These are phyloP conservation scores for Lethenteron reissneri DNA, from an alignment of 2,113 vertebrate genomes.

Conservation along the genomic window DNA sequence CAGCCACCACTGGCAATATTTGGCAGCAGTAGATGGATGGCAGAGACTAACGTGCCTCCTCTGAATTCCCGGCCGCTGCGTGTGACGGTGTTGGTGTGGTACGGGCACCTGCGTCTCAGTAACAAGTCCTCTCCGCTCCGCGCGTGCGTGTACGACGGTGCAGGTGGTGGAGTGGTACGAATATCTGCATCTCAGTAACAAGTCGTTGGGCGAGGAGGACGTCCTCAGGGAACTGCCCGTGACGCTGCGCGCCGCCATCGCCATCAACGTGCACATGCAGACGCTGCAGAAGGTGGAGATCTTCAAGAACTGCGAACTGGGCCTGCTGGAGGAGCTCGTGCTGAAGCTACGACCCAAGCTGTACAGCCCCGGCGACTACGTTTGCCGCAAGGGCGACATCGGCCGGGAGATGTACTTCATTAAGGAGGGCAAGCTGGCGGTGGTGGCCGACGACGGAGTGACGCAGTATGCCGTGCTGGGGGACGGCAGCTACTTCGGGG, in stretches of 20 bases:
- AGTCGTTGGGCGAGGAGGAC: slow-evolving; percentile 43
- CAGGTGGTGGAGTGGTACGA: slow-evolving; percentile 49
- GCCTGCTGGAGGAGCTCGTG: slow-evolving; percentile 59
- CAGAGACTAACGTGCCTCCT: no score
- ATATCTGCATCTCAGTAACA: slow-evolving; percentile 55
- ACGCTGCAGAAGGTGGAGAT: slow-evolving; percentile 59
- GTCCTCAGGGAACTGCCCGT: slow-evolving; percentile 38
- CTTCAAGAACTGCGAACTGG: slow-evolving; percentile 55
- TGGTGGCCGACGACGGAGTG: slow-evolving; percentile 55
- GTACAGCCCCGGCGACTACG: slow-evolving; percentile 60
- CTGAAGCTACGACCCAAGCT: slow-evolving; percentile 60
- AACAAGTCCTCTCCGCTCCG: no score
- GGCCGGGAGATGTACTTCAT: slow-evolving; percentile 84
- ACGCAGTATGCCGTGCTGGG: slow-evolving; percentile 48
- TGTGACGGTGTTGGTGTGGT: no score
- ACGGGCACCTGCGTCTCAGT: no score
- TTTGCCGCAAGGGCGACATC: slow-evolving; percentile 65
- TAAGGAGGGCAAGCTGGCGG: slow-evolving; percentile 54
- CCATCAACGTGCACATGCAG: slow-evolving; percentile 45
- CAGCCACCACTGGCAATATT: no score
- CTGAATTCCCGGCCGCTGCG: no score
- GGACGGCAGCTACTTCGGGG: slow-evolving; percentile 65
- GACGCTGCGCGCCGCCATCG: slow-evolving; percentile 47
- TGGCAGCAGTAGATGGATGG: no score
- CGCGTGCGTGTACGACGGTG: no score